Evolutionary conservation across 2,113 vertebrate genomes (phyloP), one percentile per base, ranked within the genome.

Genomic region (Gallinago undulata): DNA sequence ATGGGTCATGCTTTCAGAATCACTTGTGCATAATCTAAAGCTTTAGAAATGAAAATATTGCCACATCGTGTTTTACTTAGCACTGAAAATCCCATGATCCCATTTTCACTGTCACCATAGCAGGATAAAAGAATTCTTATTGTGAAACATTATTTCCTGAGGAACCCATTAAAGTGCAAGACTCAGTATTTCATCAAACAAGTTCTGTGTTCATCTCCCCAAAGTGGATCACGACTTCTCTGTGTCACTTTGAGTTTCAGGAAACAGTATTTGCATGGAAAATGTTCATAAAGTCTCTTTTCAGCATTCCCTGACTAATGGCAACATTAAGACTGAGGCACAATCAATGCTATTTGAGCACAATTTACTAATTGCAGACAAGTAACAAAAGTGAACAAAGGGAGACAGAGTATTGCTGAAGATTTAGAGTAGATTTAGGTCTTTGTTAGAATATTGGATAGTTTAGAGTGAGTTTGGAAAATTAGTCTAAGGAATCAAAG

Each of bases 121-220:
- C 62, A 75, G 77, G 86, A 97, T 93, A 73, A 98, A 97, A 97
- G 90, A 86, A 95, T 94, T 75, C 79, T 86, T 73, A 19, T 70
- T 57, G 53, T 45, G 86, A 93, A 94, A 56, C 23, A 27, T 68
- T 57, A 87, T 92, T 97, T 97, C 92, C 96, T 82, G 91, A 97
- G 95, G 91, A 97, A 78, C 72, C 86, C 92, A 96, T 97, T 97
- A 77, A 97, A 95, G 69, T 33, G 81, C 81, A 85, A 96, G 87
- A 30, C 72, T 74, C 51, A 72, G 57, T 30, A 28, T 87, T 80
- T 76, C 91, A 92, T 88, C 95, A 93, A 94, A 77, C 24, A 62
- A 87, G 74, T 45, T 55, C 66, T 64, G 2, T 11, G 2, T 63
- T 93, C 63, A 14, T 80, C 55, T 96, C 93, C 95, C 87, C 62